Base-by-base conservation (phyloP, 1,140 invertebrate species). In the Drosophila sproati region DNA sequence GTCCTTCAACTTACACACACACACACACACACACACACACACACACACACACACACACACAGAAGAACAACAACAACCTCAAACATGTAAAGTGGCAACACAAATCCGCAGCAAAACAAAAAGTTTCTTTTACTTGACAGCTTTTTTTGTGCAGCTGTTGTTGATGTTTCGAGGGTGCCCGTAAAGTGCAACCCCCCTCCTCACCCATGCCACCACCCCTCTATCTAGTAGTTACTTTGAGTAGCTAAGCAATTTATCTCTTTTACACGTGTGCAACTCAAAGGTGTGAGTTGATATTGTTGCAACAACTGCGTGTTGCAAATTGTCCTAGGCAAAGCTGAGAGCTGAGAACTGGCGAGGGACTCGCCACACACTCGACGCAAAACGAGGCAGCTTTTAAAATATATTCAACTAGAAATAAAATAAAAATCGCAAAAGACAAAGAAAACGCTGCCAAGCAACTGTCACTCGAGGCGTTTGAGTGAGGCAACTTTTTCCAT, bases 381-480 rank as follows among this genome's bases (percentile, higher is more conserved):
- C 50, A 32, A 47, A 69, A 37, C 39, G 66, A 29, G 47, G 52
- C 10, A 28, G 31, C 68, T 43, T 71, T 71, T 71, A 71, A 63
- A 48, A 71, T 48, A 34, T 54, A 51, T 31, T 7, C 47, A 32
- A 54, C 51, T 67, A 62, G 66, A 48, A 75, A 76, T 76, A 68
- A 55, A 73, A 74, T 81, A 73, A 82, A 74, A 59, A 43, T 41
- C 57, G 77, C 74, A 51, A 69, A 50, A 32, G 2, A 1, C 28
- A 34, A 12, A 43, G 55, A 56, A 63, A 50, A 62, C 10, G 3
- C 54, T 39, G 35, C 39, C 41, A 55, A 39, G 55, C 85, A 80
- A 87, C 83, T 89, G 83, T 87, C 83, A 77, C 73, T 75, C 68
- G 51, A 48, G 77, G 80, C 80, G 77, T 69, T 88, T 88, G 80